Evolutionary conservation across 2,888 invertebrate species (phyloP).

Genomic region (Deilephila elpenor): DNA sequence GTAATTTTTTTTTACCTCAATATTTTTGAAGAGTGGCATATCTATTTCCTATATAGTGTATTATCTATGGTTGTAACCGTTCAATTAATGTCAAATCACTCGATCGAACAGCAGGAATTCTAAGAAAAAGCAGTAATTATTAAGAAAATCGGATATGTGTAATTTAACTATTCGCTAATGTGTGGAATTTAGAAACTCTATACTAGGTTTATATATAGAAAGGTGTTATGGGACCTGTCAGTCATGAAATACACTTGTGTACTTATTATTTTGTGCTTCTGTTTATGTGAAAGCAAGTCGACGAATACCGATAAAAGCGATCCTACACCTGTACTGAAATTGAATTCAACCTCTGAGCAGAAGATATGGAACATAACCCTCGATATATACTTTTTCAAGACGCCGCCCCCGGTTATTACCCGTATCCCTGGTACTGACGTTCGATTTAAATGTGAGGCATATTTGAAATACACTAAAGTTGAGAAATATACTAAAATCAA

Average conservation of each 20-base stretch:
- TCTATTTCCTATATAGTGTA: too few relatives aligned
- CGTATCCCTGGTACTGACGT: constrained; percentile 64
- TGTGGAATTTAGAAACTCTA: constrained; percentile 6
- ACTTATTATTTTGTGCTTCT: constrained; percentile 71
- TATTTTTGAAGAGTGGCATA: too few relatives aligned
- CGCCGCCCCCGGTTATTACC: constrained; percentile 62
- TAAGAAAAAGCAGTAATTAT: constrained; percentile 20
- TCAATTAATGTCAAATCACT: constrained; percentile 18
- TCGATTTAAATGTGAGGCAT: constrained; percentile 75
- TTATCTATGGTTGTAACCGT: neutral
- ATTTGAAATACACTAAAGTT: constrained; percentile 76
- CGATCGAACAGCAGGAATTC: constrained; percentile 28
- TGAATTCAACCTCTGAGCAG: constrained; percentile 67
- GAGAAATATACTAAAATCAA: constrained; percentile 73
- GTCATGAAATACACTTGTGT: constrained; percentile 76
- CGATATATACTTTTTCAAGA: constrained; percentile 75
- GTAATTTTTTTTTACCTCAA: too few relatives aligned
- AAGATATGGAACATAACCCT: constrained; percentile 78
- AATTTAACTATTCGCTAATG: neutral
- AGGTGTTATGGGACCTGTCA: constrained; percentile 71
- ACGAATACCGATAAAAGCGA: constrained; percentile 61
- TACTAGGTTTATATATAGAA: constrained; percentile 18
- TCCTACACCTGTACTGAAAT: constrained; percentile 57
- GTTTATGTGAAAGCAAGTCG: constrained; percentile 63
- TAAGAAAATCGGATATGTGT: neutral